These are phyloP conservation scores for Ammodytes marinus DNA, from an alignment of 2,113 vertebrate species.

Conservation along the genomic window DNA sequence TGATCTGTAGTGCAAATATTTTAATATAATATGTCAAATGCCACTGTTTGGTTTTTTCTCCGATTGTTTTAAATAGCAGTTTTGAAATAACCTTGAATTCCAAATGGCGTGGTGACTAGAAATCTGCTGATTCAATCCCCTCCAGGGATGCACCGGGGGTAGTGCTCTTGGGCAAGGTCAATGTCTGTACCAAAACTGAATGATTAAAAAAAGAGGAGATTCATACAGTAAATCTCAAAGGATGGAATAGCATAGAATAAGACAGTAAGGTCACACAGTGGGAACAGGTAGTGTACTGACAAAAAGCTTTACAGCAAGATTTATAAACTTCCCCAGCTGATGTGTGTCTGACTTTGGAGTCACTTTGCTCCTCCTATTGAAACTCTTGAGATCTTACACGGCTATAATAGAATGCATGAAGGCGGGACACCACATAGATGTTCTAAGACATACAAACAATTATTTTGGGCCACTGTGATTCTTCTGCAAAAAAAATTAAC, in stretches of 20 bases:
- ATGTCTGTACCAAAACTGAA: conserved; percentile 46
- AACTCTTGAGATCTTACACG: not conserved
- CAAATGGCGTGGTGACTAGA: conserved; percentile 23
- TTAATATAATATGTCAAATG: conserved; percentile 5
- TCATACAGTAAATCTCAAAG: conserved; percentile 44
- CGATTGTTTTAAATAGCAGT: conserved; percentile 20
- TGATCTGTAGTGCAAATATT: not conserved
- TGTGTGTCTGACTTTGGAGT: conserved; percentile 33
- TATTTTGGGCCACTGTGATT: too few relatives aligned
- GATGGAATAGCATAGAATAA: conserved; percentile 27
- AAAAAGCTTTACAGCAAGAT: conserved; percentile 25
- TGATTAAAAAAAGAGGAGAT: conserved; percentile 47
- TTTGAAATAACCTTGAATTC: conserved; percentile 51
- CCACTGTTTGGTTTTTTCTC: not conserved
- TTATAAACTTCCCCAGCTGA: conserved; percentile 3
- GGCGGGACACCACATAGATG: too few relatives aligned
- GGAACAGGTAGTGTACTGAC: conserved; percentile 12
- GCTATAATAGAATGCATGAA: not conserved
- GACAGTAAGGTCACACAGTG: conserved; percentile 47
- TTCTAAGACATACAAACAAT: not conserved
- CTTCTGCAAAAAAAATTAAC: too few relatives aligned
- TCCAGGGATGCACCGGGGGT: conserved; percentile 12
- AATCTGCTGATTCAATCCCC: conserved; percentile 61
- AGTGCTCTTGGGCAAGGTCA: conserved; percentile 64
- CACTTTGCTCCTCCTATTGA: conserved; percentile 33